phyloP scores from a whole-genome alignment of 2,888 invertebrate genomes.

The Agrotis puta region DNA sequence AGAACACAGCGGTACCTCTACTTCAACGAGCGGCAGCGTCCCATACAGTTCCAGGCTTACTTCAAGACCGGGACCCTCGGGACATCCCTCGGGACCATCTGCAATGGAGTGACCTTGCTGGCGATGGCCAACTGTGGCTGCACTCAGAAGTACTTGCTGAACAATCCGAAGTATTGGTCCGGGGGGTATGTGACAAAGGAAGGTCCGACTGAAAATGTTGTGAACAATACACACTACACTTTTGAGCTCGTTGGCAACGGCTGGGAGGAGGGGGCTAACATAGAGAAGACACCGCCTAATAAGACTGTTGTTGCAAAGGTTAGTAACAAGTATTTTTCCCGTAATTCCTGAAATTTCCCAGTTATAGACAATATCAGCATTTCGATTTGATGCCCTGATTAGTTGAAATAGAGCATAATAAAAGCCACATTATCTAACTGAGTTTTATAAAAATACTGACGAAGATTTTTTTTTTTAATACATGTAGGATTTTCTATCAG shows the following conservation, averaged over 20 bases:
- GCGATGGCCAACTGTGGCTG: constrained; percentile 68
- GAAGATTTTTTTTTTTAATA: too few relatives aligned
- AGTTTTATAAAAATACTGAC: too few relatives aligned
- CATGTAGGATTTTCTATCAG: too few relatives aligned
- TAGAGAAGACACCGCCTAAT: constrained; percentile 91
- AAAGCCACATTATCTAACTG: too few relatives aligned
- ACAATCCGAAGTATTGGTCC: constrained; percentile 91
- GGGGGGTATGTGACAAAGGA: constrained; percentile 93
- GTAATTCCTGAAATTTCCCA: neutral
- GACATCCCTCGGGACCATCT: constrained; percentile 83
- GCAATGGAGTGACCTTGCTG: constrained; percentile 89
- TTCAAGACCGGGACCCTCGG: constrained; percentile 85
- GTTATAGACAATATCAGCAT: too few relatives aligned
- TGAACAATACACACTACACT: constrained; percentile 92
- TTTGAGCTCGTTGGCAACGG: constrained; percentile 95
- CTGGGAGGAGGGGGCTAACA: constrained; percentile 92
- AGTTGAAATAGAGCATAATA: too few relatives aligned
- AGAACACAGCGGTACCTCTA: constrained; percentile 95
- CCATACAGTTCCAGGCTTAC: constrained; percentile 95
- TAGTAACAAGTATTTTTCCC: neutral
- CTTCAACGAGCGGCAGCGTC: constrained; percentile 93
- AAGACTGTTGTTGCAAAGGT: constrained; percentile 93
- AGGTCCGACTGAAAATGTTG: constrained; percentile 92
- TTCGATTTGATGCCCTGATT: too few relatives aligned
- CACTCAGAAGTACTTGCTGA: constrained; percentile 73